phyloP scores from a whole-genome alignment of 1,140 invertebrate genomes.

The Trigoniulus corallinus region DNA sequence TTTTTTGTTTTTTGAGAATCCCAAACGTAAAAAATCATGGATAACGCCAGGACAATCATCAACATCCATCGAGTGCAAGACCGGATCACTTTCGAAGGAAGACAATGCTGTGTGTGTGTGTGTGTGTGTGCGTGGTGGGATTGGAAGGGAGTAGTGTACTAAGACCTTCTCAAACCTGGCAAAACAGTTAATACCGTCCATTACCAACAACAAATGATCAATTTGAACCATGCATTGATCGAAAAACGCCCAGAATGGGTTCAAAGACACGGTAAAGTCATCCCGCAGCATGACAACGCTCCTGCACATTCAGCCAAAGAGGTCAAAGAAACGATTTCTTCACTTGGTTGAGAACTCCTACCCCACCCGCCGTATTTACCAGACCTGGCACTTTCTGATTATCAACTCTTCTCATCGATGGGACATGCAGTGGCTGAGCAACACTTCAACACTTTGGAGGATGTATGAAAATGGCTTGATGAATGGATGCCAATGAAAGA shows the following conservation, averaged over 20 bases:
- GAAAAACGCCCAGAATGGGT: slow-evolving; percentile 4
- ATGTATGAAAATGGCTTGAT: slow-evolving; percentile 9
- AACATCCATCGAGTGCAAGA: slow-evolving; percentile 9
- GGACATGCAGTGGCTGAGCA: slow-evolving; percentile 4
- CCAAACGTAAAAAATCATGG: slow-evolving; percentile 7
- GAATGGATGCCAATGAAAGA: slow-evolving; percentile 8
- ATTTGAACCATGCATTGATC: too few species aligned
- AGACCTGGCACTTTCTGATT: slow-evolving; percentile 4
- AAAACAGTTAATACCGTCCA: slow-evolving; percentile 2
- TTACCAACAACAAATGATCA: too few species aligned
- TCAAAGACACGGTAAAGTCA: slow-evolving; percentile 5
- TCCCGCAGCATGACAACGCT: too few species aligned
- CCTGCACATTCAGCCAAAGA: too few species aligned
- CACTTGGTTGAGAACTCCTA: neutral
- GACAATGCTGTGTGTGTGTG: slow-evolving; percentile 11
- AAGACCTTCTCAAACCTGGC: slow-evolving; percentile 9
- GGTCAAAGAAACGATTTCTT: neutral
- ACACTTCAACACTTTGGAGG: slow-evolving; percentile 4
- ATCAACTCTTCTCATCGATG: slow-evolving; percentile 1
- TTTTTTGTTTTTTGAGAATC: slow-evolving; percentile 4
- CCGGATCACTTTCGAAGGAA: slow-evolving; percentile 7
- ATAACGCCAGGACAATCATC: neutral
- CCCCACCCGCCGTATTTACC: neutral
- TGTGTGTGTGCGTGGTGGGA: too few species aligned
- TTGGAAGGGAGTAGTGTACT: slow-evolving; percentile 6